Conservation (phyloP, 2,113 vertebrate genomes). For the Danio rerio region GRCz12tu NC_133191.1:34268001-34268500, state of each 20-base stretch:
- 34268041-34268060: constrained; percentile 49
- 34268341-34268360: too few relatives aligned
- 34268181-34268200: constrained; percentile 73
- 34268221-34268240: constrained; percentile 15
- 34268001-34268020: constrained; percentile 33
- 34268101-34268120: constrained; percentile 77
- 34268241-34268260: neutral
- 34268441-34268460: too few relatives aligned
- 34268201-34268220: constrained; percentile 60
- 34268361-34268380: too few relatives aligned
- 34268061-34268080: constrained; percentile 74
- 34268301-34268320: too few relatives aligned
- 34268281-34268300: too few relatives aligned
- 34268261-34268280: too few relatives aligned
- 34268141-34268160: constrained; percentile 73
- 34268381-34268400: too few relatives aligned
- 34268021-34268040: constrained; percentile 23
- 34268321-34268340: too few relatives aligned
- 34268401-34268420: too few relatives aligned
- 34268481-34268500: too few relatives aligned
- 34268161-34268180: constrained; percentile 74
- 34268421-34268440: too few relatives aligned
- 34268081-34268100: constrained; percentile 75
- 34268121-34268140: constrained; percentile 75
- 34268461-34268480: too few relatives aligned